Base-by-base conservation (phyloP, 1,140 invertebrate species). In the Stenopsyche tienmushanensis region DNA sequence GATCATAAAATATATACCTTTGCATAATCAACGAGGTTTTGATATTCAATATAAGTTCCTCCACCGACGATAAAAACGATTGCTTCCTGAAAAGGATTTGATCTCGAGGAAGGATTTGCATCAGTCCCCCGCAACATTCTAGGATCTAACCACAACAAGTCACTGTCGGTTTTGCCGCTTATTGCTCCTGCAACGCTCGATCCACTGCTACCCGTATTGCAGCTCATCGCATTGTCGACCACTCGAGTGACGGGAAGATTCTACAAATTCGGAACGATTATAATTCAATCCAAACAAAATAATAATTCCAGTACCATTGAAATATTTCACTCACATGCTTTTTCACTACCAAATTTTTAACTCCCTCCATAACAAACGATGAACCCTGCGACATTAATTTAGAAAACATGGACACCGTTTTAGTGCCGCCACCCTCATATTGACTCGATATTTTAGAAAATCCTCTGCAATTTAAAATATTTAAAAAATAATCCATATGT, bases 1-100 rank as follows among this genome's bases (percentile, higher is more conserved):
- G n/a, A n/a, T n/a, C n/a, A n/a, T n/a, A n/a, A n/a, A n/a, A 58
- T 21, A 58, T 21, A 21, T 79, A 89, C 87, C 82, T 94, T 97
- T 13, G 90, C 90, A 77, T 97, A 98, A 77, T 99, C 96, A 26
- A 94, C 85, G 34, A 99, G 83, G 84, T 99, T 99, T 78, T 99
- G 96, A 78, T 99, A 99, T 80, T 99, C 97, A 72, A 98, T 98
- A 75, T 99, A 99, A 83, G 98, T 99, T 25, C 97, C 97, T 63
- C 97, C 97, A 54, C 97, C 97, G 24, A 99, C 92, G 53, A 99
- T 84, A 78, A 99, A 99, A 7, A 99, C 96, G 71, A 98, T 90
- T 10, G 94, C 93, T 75, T 96, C 94, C 75, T 92, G 87, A 76
- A 91, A 92, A 72, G 86, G 85, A 55, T 86, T 83, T 23, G 73